Base-by-base conservation (phyloP, 2,797 vertebrate species). In the Epinephelus awoara region DNA sequence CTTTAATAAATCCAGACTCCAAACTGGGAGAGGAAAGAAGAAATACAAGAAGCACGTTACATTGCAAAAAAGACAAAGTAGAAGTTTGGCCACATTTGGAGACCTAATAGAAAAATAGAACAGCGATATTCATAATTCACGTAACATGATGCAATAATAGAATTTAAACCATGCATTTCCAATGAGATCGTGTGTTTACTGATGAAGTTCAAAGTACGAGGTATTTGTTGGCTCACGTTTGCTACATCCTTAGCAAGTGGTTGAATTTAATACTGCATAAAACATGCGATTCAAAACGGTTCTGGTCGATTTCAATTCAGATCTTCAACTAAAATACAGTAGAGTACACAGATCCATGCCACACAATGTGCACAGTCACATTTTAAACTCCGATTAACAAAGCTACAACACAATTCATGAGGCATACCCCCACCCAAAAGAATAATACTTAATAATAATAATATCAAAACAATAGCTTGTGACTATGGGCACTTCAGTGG, bases 201-300 rank as follows among this genome's bases (percentile, higher is more conserved):
- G 65, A 83, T 86, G 81, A 90, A 78, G 84, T 82, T 91, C 80
- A 86, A 90, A 92, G 71, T 93, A 91, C 83, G 93, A 95, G 93
- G 93, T 93, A 93, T 94, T 94, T 89, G 77, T 94, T 85, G 90
- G 89, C 86, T 93, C 84, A 92, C 91, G 72, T 92, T 94, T 89
- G 92, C 94, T 94, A 94, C 93, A 94, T 93, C 90, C 90, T 94
- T 89, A 94, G 90, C 92, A 94, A 88, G 80, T 94, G 87, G 75
- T 90, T 91, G 81, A 78, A 86, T 86, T 90, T 80, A 80, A 89
- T 83, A 90, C 91, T 91, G 89, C 85, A 90, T 85, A 88, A 90
- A 90, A 91, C 93, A 96, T 96, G 95, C 95, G 89, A 90, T 91
- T 91, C 42, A 88, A 86, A 91, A 71, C 38, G 34, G 82, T 73